Conservation (phyloP, 1,140 invertebrate genomes). For the Heliconius nattereri region DNA sequence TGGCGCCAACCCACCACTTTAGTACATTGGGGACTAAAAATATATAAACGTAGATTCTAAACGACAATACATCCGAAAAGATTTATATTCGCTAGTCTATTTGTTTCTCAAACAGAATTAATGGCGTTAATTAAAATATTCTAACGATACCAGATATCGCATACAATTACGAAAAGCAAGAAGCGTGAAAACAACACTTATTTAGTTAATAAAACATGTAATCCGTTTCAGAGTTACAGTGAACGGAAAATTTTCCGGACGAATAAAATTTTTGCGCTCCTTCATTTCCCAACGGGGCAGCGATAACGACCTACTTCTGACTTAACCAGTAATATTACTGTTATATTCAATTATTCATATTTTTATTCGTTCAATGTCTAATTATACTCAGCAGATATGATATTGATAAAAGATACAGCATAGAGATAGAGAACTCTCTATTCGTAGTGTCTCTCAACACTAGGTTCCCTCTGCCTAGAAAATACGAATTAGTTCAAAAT, state of each 20-base stretch:
- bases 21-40: too few relatives aligned
- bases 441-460: too few relatives aligned
- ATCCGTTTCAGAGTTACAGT: constrained; percentile 42
- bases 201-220: constrained; percentile 40
- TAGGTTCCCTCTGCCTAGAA: too few relatives aligned
- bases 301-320: constrained; percentile 68
- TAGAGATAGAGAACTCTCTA: too few relatives aligned
- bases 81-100: too few relatives aligned
- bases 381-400: constrained; percentile 23
- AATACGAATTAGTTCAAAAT: constrained; percentile 16
- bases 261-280: constrained; percentile 58
- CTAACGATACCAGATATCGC: not conserved
- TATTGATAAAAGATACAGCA: too few relatives aligned
- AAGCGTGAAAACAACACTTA: constrained; percentile 22
- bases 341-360: constrained; percentile 71
- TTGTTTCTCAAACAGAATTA: too few relatives aligned
- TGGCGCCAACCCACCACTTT: too few relatives aligned
- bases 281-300: constrained; percentile 63
- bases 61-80: too few relatives aligned
- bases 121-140: not conserved
- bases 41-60: too few relatives aligned
- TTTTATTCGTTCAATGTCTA: too few relatives aligned
- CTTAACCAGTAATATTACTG: constrained; percentile 47
- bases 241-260: constrained; percentile 58
- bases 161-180: not conserved